Evolutionary conservation across 2,113 vertebrate species (phyloP).

Genomic region (Pseudopipra pipra): DNA sequence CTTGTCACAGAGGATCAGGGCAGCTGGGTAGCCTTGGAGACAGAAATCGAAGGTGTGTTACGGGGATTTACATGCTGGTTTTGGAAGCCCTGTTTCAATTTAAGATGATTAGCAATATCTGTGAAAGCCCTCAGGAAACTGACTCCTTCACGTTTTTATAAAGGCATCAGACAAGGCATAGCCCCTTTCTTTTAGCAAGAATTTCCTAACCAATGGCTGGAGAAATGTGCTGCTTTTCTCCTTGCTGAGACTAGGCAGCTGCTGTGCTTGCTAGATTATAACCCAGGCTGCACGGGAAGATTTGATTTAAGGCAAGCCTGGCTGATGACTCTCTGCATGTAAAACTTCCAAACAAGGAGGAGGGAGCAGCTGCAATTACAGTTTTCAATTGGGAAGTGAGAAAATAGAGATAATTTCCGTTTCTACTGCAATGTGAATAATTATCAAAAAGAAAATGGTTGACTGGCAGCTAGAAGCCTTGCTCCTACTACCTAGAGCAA

Average conservation of each 20-base stretch:
- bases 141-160: not conserved
- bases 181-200: conserved; percentile 11
- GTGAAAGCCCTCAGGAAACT: conserved; percentile 37
- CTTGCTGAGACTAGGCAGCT: conserved; percentile 3
- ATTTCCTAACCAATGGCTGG: conserved; percentile 6
- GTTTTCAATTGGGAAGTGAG: conserved; percentile 60
- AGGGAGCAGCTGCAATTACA: conserved; percentile 63
- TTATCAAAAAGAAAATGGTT: conserved; percentile 43
- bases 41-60: conserved; percentile 51
- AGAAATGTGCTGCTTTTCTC: conserved; percentile 26
- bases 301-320: conserved; percentile 56
- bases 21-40: conserved; percentile 38
- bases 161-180: not conserved
- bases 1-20: conserved; percentile 32
- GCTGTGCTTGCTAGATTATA: conserved; percentile 27
- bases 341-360: conserved; percentile 64
- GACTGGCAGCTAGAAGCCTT: conserved; percentile 48
- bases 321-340: conserved; percentile 43
- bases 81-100: conserved; percentile 33
- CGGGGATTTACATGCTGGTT: conserved; percentile 16
- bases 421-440: conserved; percentile 58
- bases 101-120: conserved; percentile 47
- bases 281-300: conserved; percentile 43
- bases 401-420: conserved; percentile 63
- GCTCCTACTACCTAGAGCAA: conserved; percentile 7